Evolutionary conservation across 2,797 vertebrate species (phyloP).

Genomic region (Craterocephalus amniculus): DNA sequence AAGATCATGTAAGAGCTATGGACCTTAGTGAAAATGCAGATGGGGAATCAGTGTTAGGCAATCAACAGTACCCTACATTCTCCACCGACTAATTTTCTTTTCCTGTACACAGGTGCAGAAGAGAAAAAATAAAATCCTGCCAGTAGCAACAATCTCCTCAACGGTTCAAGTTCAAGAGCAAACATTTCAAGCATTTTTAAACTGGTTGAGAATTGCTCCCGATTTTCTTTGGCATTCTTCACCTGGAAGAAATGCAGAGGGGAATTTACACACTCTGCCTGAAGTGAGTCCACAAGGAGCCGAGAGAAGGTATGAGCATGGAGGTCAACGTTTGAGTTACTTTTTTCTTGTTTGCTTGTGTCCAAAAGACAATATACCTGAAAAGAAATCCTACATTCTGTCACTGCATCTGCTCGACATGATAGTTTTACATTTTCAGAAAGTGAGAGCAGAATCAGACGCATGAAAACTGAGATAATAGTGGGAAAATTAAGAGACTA

Average conservation of each 20-base stretch:
- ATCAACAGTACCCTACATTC: conserved; percentile 55
- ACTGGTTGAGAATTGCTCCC: conserved; percentile 75
- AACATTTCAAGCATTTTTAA: conserved; percentile 81
- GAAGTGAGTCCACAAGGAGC: conserved; percentile 65
- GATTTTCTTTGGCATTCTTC: conserved; percentile 77
- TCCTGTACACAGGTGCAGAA: conserved; percentile 67
- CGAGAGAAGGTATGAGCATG: conserved; percentile 52
- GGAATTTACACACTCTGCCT: conserved; percentile 74
- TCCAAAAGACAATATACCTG: conserved; percentile 29
- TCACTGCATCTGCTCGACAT: conserved; percentile 25
- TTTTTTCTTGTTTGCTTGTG: not conserved
- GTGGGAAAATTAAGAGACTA: too few species aligned
- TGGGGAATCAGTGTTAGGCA: conserved; percentile 51
- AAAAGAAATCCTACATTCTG: conserved; percentile 35
- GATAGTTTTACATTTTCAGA: conserved; percentile 37
- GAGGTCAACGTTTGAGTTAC: conserved; percentile 62
- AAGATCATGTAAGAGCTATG: conserved; percentile 58
- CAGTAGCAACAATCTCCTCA: conserved; percentile 69
- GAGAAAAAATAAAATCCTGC: conserved; percentile 54
- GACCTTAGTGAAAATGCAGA: conserved; percentile 56
- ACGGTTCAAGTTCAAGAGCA: conserved; percentile 74
- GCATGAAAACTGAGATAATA: too few species aligned
- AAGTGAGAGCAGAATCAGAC: conserved; percentile 4
- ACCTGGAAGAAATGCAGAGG: conserved; percentile 71
- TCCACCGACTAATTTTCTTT: conserved; percentile 63